Evolutionary conservation across 2,113 vertebrate genomes (phyloP), one percentile per base, ranked within the genome.

Genomic region (Strix uralensis): DNA sequence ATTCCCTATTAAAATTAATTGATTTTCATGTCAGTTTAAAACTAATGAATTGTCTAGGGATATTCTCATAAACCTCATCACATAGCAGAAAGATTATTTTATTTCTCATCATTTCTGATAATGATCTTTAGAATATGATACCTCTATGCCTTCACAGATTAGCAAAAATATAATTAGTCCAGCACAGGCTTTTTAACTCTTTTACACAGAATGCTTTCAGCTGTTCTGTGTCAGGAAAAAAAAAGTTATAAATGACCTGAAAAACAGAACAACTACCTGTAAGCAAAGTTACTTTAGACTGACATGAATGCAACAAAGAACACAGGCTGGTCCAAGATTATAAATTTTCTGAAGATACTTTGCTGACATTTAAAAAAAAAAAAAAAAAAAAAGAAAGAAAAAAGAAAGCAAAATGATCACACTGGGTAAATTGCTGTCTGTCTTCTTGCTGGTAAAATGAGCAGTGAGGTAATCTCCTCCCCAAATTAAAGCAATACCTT

Each of bases 1-100:
- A 98, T 97, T 98, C 93, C 91, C 95, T 96, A 98, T 98, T 98
- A 98, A 98, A 98, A 98, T 97, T 98, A 98, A 98, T 98, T 98
- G 96, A 96, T 97, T 98, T 98, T 98, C 91, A 90, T 98, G 97
- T 97, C 97, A 96, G 83, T 97, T 98, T 97, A 97, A 97, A 98
- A 98, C 96, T 96, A 97, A 98, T 96, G 90, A 98, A 97, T 98
- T 95, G 78, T 97, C 96, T 96, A 90, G 97, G 97, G 95, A 97
- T 88, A 79, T 90, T 97, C 88, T 94, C 86, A 96, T 96, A 98
- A 97, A 97, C 91, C 83, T 92, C 81, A 87, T 88, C 94, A 90
- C 89, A 70, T 7, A 81, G 81, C 47, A 92, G 90, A 81, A 96
- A 97, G 81, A 93, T 89, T 89, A 77, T 93, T 97, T 96, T 94